Percentiles rank a stretch among this genome's conserved stretches.
These are phyloP conservation scores for Hirtodrosophila confusa DNA, from an alignment of 2,888 invertebrate genomes.

Conservation along the genomic window DNA sequence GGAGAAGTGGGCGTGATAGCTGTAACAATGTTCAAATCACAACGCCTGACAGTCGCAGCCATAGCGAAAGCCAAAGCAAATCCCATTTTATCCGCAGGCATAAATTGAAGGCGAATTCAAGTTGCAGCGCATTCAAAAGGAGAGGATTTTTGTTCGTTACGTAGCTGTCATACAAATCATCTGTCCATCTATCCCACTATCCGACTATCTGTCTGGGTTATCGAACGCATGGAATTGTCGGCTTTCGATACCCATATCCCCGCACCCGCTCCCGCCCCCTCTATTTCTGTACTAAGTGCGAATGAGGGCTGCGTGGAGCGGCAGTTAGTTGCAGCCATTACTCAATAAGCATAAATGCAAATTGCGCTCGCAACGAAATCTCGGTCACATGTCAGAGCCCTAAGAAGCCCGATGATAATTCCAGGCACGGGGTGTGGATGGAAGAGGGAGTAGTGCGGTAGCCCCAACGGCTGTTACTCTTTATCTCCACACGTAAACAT, in stretches of 20 bases:
- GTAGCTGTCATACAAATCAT: slow-evolving; percentile 77
- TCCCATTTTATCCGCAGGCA: slow-evolving; percentile 80
- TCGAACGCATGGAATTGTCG: slow-evolving; percentile 63
- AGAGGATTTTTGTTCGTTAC: slow-evolving; percentile 45
- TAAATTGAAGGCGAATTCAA: slow-evolving; percentile 76
- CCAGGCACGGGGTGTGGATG: not conserved
- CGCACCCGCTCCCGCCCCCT: slow-evolving; percentile 24
- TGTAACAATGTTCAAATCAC: slow-evolving; percentile 67
- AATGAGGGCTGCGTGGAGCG: slow-evolving; percentile 58
- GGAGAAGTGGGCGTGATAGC: slow-evolving; percentile 31
- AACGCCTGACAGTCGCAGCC: slow-evolving; percentile 50
- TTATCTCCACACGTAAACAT: no score
- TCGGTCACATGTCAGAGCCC: slow-evolving; percentile 39
- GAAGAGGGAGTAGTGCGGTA: not conserved
- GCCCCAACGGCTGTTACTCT: not conserved
- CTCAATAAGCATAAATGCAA: slow-evolving; percentile 77
- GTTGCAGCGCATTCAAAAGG: slow-evolving; percentile 55
- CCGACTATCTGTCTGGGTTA: slow-evolving; percentile 23
- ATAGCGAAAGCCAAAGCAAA: slow-evolving; percentile 62
- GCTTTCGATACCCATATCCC: slow-evolving; percentile 52
- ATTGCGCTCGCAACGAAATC: slow-evolving; percentile 59
- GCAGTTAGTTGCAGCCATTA: slow-evolving; percentile 71
- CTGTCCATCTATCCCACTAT: slow-evolving; percentile 38
- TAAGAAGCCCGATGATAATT: slow-evolving; percentile 29
- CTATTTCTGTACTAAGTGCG: slow-evolving; percentile 67